Conservation (phyloP, 2,888 invertebrate genomes). For the Kuschelorhynchus macadamiae region DNA sequence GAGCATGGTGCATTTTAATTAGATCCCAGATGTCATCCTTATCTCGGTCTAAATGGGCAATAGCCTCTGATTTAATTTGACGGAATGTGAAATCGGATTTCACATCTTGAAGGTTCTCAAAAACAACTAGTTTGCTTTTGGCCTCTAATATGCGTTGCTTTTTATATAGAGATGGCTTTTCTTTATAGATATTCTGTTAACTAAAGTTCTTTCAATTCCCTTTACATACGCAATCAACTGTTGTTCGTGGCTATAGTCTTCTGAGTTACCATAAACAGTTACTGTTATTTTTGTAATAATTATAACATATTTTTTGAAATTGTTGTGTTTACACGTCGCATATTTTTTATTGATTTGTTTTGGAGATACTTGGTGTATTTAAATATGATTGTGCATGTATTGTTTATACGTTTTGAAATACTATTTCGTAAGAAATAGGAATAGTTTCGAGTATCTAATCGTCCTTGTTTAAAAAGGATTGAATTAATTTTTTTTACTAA, state of each 20-base stretch:
- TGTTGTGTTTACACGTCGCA: slow-evolving; percentile 24
- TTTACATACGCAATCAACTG: slow-evolving; percentile 16
- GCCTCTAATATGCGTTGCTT: slow-evolving; percentile 17
- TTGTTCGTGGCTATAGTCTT: slow-evolving; percentile 18
- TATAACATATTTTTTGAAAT: slow-evolving; percentile 29
- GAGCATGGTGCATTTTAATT: slow-evolving; percentile 33
- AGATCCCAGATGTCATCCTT: slow-evolving; percentile 34
- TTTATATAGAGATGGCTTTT: slow-evolving; percentile 6
- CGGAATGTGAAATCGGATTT: slow-evolving; percentile 35
- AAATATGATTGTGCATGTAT: neutral
- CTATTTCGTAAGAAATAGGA: neutral
- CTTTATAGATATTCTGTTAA: slow-evolving; percentile 4
- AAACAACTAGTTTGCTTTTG: slow-evolving; percentile 1
- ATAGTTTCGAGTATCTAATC: neutral
- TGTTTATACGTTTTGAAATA: slow-evolving; percentile 4
- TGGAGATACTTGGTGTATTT: slow-evolving; percentile 8
- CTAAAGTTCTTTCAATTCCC: slow-evolving; percentile 10
- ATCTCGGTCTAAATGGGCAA: slow-evolving; percentile 25
- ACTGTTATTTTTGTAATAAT: neutral
- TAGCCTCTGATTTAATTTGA: slow-evolving; percentile 39
- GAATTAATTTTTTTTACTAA: neutral
- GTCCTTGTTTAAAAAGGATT: neutral
- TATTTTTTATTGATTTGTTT: slow-evolving; percentile 6
- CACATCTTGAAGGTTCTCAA: slow-evolving; percentile 27
- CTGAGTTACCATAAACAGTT: slow-evolving; percentile 5